Conservation (phyloP, 2,113 vertebrate species). For the Pelobates fuscus region DNA sequence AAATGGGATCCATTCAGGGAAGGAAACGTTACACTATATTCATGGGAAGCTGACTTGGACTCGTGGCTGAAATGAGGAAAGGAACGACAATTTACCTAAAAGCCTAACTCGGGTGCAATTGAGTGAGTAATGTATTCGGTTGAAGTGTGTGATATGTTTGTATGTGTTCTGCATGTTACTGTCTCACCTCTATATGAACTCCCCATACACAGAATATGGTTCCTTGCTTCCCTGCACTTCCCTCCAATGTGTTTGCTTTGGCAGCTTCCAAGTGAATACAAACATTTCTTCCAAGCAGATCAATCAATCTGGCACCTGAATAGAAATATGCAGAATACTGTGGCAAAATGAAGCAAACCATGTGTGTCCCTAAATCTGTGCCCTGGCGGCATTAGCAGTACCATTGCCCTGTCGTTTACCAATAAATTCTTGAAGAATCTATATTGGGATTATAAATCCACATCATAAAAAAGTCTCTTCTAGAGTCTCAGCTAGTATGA, state of each 20-base stretch:
- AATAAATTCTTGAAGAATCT: too few species aligned
- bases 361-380: constrained; percentile 73
- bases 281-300: constrained; percentile 89
- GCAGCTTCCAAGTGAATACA: constrained; percentile 84
- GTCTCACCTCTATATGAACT: constrained; percentile 94
- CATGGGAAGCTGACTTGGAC: too few species aligned
- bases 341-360: constrained; percentile 97
- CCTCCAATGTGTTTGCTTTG: constrained; percentile 91
- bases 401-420: too few species aligned
- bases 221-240: constrained; percentile 78
- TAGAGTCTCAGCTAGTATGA: too few species aligned
- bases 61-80: too few species aligned
- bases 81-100: too few species aligned
- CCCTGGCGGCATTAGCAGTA: too few species aligned
- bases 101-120: too few species aligned
- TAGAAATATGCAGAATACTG: constrained; percentile 81
- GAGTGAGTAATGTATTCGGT: constrained; percentile 85
- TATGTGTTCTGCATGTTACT: constrained; percentile 88
- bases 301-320: constrained; percentile 90
- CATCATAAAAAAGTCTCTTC: too few species aligned
- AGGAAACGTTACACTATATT: too few species aligned
- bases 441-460: too few species aligned
- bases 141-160: constrained; percentile 85
- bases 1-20: too few species aligned
- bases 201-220: constrained; percentile 78